Evolutionary conservation across 1,140 invertebrate species (phyloP).

Genomic region (Heliconius himera): DNA sequence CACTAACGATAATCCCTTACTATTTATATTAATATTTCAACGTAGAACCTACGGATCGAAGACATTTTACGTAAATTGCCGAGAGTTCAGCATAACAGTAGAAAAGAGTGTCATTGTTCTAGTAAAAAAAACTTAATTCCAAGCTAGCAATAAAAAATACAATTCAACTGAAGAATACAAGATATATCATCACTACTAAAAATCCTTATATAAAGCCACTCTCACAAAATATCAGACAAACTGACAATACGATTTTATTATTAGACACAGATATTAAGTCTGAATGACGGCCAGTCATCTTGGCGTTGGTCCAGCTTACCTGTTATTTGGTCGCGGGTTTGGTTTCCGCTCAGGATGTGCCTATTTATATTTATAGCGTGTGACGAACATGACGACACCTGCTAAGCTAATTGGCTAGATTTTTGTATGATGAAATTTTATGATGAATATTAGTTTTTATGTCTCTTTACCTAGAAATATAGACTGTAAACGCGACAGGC

Average conservation of each 20-base stretch:
- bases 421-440: slow-evolving; percentile 30
- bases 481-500: not conserved
- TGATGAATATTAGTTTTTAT: not conserved
- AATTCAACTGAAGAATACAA: too few relatives aligned
- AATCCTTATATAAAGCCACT: not conserved
- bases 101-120: too few relatives aligned
- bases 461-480: not conserved
- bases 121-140: too few relatives aligned
- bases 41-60: too few relatives aligned
- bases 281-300: slow-evolving; percentile 33
- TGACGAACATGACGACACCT: slow-evolving; percentile 40
- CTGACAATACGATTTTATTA: slow-evolving; percentile 16
- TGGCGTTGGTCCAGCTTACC: slow-evolving; percentile 53
- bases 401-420: slow-evolving; percentile 34
- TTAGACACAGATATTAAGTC: slow-evolving; percentile 23
- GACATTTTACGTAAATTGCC: too few relatives aligned
- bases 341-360: slow-evolving; percentile 57
- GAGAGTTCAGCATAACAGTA: too few relatives aligned
- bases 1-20: too few relatives aligned
- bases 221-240: not conserved
- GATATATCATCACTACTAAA: too few relatives aligned
- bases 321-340: slow-evolving; percentile 50
- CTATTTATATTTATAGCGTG: slow-evolving; percentile 49
- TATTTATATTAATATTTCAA: too few relatives aligned
- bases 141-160: too few relatives aligned